Evolutionary conservation across 2,888 invertebrate genomes (phyloP).

Genomic region (Agrotis clavis): DNA sequence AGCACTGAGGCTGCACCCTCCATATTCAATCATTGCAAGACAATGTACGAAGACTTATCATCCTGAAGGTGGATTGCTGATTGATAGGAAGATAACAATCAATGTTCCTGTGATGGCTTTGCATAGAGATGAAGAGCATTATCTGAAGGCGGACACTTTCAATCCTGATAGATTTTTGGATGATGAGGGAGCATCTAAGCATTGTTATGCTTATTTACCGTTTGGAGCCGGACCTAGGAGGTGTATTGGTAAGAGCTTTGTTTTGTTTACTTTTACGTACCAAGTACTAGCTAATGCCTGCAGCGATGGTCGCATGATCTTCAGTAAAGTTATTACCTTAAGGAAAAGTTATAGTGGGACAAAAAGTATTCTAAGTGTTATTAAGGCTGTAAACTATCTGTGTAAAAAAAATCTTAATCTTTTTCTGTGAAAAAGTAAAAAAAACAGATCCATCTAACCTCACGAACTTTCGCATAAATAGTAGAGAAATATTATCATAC

Average conservation of each 20-base stretch:
- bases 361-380: too few species aligned
- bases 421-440: too few species aligned
- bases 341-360: too few species aligned
- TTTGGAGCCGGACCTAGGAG: conserved; percentile 87
- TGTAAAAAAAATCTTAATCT: too few species aligned
- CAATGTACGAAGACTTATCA: conserved; percentile 83
- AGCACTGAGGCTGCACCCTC: conserved; percentile 83
- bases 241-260: conserved; percentile 82
- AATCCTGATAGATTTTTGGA: conserved; percentile 84
- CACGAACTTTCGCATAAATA: too few species aligned
- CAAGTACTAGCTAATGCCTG: too few species aligned
- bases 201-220: conserved; percentile 80
- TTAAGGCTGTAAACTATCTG: too few species aligned
- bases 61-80: conserved; percentile 76
- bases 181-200: conserved; percentile 69
- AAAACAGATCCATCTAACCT: too few species aligned
- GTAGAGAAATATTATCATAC: too few species aligned
- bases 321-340: too few species aligned
- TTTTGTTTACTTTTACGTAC: neutral
- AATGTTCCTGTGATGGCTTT: conserved; percentile 83
- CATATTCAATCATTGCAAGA: conserved; percentile 82
- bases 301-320: too few species aligned
- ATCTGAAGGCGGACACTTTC: conserved; percentile 77
- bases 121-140: conserved; percentile 81
- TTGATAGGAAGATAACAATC: conserved; percentile 83